A percentile compares a stretch with the other conserved stretches of the same genome.
Conservation (phyloP, 2,113 vertebrate species). For the Argyrosomus japonicus region DNA sequence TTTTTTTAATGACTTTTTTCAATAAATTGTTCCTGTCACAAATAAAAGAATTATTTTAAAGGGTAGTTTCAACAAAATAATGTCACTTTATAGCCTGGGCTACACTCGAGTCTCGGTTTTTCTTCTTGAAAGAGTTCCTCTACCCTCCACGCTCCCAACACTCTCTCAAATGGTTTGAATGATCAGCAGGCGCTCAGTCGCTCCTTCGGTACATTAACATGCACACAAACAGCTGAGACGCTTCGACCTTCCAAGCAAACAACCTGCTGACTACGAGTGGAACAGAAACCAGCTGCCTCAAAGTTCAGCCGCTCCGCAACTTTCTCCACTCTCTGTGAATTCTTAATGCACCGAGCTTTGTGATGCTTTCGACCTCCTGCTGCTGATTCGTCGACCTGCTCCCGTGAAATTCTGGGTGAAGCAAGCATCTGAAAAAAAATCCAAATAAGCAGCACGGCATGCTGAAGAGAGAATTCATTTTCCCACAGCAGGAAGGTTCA, state of each 20-base stretch:
- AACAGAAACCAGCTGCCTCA: slow-evolving; percentile 1
- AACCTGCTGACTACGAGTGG: slow-evolving; percentile 17
- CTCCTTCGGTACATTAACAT: slow-evolving; percentile 19
- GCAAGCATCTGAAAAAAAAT: slow-evolving; percentile 23
- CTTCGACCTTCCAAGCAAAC: slow-evolving; percentile 13
- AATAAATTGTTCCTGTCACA: no score
- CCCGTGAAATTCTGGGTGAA: slow-evolving; percentile 19
- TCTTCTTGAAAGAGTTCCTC: background rate
- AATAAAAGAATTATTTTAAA: no score
- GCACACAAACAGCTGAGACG: slow-evolving; percentile 4
- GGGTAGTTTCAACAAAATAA: no score
- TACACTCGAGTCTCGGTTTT: background rate
- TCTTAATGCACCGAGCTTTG: slow-evolving; percentile 23
- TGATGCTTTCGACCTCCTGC: background rate
- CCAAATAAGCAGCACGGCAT: slow-evolving; percentile 14
- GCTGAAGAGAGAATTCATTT: slow-evolving; percentile 36
- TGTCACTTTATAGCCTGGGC: no score
- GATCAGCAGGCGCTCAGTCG: background rate
- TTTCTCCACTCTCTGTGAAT: slow-evolving; percentile 14
- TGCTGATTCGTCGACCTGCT: slow-evolving; percentile 15
- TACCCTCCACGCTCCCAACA: slow-evolving; percentile 3
- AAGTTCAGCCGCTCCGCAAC: slow-evolving; percentile 24
- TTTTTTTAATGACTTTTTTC: no score
- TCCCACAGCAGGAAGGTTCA: background rate
- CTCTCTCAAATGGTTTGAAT: slow-evolving; percentile 10